Conservation (phyloP, 2,888 invertebrate species). For the Scrobipalpa costella region DNA sequence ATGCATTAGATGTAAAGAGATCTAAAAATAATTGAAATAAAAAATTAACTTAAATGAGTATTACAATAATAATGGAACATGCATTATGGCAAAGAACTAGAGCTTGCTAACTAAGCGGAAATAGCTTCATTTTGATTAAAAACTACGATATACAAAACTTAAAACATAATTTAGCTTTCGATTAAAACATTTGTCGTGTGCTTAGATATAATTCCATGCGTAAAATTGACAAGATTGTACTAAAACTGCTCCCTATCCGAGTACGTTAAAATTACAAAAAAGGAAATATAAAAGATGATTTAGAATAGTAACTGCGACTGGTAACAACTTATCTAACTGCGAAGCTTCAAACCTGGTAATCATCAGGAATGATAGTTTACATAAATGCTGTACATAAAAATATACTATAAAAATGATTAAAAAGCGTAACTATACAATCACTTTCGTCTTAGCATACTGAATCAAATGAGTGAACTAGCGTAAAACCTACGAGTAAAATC, state of each 20-base stretch:
- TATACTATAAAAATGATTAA: conserved; percentile 52
- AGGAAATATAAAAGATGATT: conserved; percentile 36
- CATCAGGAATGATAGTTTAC: conserved; percentile 72
- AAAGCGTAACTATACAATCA: conserved; percentile 76
- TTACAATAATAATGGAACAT: conserved; percentile 80
- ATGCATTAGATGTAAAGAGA: conserved; percentile 80
- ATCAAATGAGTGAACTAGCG: conserved; percentile 66
- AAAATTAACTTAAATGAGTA: conserved; percentile 78
- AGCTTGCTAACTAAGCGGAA: conserved; percentile 77
- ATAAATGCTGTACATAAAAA: conserved; percentile 74
- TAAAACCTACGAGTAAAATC: conserved; percentile 40
- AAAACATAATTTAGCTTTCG: conserved; percentile 41
- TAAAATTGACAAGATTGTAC: conserved; percentile 20
- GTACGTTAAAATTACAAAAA: conserved; percentile 9
- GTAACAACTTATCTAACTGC: conserved; percentile 69
- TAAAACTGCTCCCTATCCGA: conserved; percentile 9
- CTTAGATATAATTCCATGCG: not conserved
- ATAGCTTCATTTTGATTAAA: conserved; percentile 73
- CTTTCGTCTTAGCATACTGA: conserved; percentile 68
- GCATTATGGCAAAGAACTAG: conserved; percentile 81
- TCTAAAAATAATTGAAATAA: conserved; percentile 78
- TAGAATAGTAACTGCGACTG: conserved; percentile 72
- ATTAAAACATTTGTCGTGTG: not conserved
- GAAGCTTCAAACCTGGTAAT: conserved; percentile 42
- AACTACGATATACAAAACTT: conserved; percentile 63